phyloP scores from a whole-genome alignment of 1,140 invertebrate species.

The Propsilocerus akamusi region DNA sequence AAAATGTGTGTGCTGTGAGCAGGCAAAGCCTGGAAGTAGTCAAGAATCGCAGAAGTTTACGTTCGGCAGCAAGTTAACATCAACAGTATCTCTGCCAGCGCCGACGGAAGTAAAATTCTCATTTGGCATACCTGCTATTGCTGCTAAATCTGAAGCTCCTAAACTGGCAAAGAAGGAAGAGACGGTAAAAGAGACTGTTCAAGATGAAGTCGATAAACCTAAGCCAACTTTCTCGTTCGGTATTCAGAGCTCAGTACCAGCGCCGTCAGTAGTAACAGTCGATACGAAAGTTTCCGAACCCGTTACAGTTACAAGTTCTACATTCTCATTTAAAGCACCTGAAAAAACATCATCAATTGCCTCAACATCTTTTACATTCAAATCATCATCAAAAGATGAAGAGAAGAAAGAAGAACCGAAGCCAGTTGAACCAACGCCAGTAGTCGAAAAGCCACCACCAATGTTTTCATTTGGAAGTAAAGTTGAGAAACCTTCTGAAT shows the following conservation, averaged over 20 bases:
- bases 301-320: constrained; percentile 23
- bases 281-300: constrained; percentile 1
- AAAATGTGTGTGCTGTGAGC: constrained; percentile 50
- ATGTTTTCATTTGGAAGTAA: constrained; percentile 7
- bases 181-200: constrained; percentile 3
- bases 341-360: constrained; percentile 6
- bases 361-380: not conserved
- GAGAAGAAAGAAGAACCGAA: constrained; percentile 11
- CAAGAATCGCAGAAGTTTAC: constrained; percentile 8
- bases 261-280: constrained; percentile 8
- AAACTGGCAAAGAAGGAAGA: constrained; percentile 9
- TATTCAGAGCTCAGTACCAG: no score
- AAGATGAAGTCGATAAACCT: constrained; percentile 14
- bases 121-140: constrained; percentile 23
- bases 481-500: constrained; percentile 22
- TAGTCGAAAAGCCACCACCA: not conserved
- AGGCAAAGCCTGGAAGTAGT: constrained; percentile 33
- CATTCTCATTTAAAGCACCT: constrained; percentile 7
- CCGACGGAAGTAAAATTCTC: constrained; percentile 25
- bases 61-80: constrained; percentile 21
- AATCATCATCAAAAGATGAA: constrained; percentile 6
- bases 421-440: constrained; percentile 9
- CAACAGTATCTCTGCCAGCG: constrained; percentile 11
- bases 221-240: constrained; percentile 25
- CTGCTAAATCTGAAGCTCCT: constrained; percentile 10